Base-by-base conservation (phyloP, 1,140 invertebrate genomes). In the Drosophila kurseongensis region DNA sequence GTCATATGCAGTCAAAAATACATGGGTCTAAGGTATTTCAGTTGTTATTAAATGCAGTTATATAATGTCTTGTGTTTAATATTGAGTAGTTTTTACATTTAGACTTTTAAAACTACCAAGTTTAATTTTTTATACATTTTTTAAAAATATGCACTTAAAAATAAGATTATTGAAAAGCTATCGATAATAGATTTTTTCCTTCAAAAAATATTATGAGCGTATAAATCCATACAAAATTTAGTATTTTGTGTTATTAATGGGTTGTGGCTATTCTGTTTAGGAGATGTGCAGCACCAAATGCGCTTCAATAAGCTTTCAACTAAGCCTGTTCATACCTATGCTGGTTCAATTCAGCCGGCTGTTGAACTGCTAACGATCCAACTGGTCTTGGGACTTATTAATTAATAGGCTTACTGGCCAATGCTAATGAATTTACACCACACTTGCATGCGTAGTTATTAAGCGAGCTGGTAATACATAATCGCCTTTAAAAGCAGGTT, bases 381-480 rank as follows among this genome's bases (percentile, higher is more conserved):
- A 27, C n/a, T 4, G 4, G 2, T 14, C 12, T 16, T 47, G 36
- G 1, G 36, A 63, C 35, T 67, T 63, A 36, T 13, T 42, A 52
- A 38, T 51, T 68, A 68, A 68, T 51, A 65, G 18, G 60, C 59
- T 68, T 68, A 68, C 29, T 32, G 23, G 13, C 5, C 18, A 16
- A 12, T 67, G 32, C 32, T 47, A 45, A 66, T 61, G 42, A 63
- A 32, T 48, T 29, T 40, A 9, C 23, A 6, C 35, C 8, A 16
- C 13, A 41, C 36, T 63, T 42, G 6, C 10, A 9, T 13, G 41
- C 5, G 5, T 38, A 27, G 36, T 68, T 38, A 42, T 63, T 18
- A 4, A 10, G 38, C 9, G 5, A 63, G 27, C 41, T 35, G 16
- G 16, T 10, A 27, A 5, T 5, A 32, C 7, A 41, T 35, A 61